phyloP scores from a whole-genome alignment of 2,888 invertebrate species.

The Schrankia costaestrigalis region DNA sequence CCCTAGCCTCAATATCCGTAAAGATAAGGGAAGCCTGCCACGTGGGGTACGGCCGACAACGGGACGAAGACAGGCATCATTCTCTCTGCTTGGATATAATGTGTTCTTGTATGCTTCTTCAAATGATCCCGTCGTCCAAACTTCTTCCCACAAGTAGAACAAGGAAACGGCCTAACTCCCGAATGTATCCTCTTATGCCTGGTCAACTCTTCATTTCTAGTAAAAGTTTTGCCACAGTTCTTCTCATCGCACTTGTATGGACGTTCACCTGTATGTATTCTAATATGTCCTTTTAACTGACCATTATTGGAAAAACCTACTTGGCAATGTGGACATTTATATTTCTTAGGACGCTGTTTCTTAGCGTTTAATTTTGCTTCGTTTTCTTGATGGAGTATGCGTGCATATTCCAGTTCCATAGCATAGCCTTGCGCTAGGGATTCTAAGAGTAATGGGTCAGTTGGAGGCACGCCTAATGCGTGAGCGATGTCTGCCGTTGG shows the following conservation, averaged over 20 bases:
- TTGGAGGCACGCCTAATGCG: slow-evolving; percentile 67
- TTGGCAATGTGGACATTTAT: slow-evolving; percentile 93
- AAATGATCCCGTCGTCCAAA: slow-evolving; percentile 97
- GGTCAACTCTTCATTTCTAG: slow-evolving; percentile 94
- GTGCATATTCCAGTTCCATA: slow-evolving; percentile 85
- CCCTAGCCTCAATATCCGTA: slow-evolving; percentile 73
- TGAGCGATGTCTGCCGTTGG: slow-evolving; percentile 68
- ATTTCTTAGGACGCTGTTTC: slow-evolving; percentile 93
- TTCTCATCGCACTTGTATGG: slow-evolving; percentile 93
- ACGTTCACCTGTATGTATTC: slow-evolving; percentile 94
- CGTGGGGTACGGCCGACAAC: slow-evolving; percentile 73
- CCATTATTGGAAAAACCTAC: slow-evolving; percentile 97
- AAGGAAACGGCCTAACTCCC: slow-evolving; percentile 91
- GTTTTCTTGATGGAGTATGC: slow-evolving; percentile 86
- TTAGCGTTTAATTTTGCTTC: slow-evolving; percentile 84
- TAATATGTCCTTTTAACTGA: slow-evolving; percentile 93
- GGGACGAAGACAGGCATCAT: slow-evolving; percentile 83
- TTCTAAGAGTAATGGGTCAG: slow-evolving; percentile 72
- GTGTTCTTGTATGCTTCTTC: slow-evolving; percentile 95
- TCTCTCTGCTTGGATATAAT: slow-evolving; percentile 82
- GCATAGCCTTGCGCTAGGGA: slow-evolving; percentile 79
- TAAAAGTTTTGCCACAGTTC: slow-evolving; percentile 93
- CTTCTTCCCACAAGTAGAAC: slow-evolving; percentile 92
- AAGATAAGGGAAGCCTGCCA: slow-evolving; percentile 70
- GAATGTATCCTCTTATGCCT: slow-evolving; percentile 95